Base-by-base conservation (phyloP, 2,888 invertebrate species). In the Euphydryas editha region DNA sequence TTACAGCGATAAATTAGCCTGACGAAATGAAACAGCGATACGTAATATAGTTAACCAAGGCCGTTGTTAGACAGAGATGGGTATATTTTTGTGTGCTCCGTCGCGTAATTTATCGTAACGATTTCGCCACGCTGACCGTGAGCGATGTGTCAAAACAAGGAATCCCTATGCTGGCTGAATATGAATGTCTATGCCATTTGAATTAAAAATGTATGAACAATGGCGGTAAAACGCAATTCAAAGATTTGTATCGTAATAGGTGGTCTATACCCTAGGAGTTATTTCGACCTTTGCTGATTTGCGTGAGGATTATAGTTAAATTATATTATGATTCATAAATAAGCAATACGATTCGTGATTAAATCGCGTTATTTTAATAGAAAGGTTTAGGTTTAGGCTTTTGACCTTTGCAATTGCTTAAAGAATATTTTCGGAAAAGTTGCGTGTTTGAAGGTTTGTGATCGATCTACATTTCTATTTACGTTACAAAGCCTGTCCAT, bases 101-200 rank as follows among this genome's bases (percentile, higher is more conserved):
- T 55, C 76, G 73, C 77, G 79, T 78, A 79, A 75, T 77, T 73
- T 78, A 77, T 77, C 76, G 81, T 76, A 79, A 81, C 78, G 76
- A 77, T 84, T 84, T 84, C 84, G 78, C 80, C 84, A 85, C 67
- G 75, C 17, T 73, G 85, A 78, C 85, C 84, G 78, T 84, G 83
- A 76, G 74, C 74, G 76, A 77, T 81, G 78, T 83, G 82, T 82
- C 84, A 83, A 83, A 83, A 83, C 73, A 71, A 70, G 70, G 65
- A 59, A 30, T 65, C 59, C 70, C 69, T 69, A 71, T 75, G 78
- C 69, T 59, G 70, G 71, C 73, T 72, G 83, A 81, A 83, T 84
- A 65, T 72, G 49, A 73, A 77, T 75, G 65, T 67, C 71, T 74
- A 73, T 75, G 80, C 78, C 67, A 69, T 56, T 63, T 74, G 80